Evolutionary conservation across 37 sponge, comb jelly and placozoan species (phyloP).

Genomic region (Ephydatia muelleri): DNA sequence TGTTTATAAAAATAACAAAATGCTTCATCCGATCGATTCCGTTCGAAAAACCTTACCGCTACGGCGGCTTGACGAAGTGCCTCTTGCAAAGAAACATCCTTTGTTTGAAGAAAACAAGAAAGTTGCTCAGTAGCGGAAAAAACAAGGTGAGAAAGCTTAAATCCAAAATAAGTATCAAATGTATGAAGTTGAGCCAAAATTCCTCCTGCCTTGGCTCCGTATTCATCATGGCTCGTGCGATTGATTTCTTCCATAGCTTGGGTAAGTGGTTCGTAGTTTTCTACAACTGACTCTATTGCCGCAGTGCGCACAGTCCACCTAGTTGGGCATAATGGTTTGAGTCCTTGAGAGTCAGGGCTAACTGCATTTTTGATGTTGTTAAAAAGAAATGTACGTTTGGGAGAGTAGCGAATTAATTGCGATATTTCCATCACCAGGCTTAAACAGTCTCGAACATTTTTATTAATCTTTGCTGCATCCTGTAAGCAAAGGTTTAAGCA

Average conservation of each 20-base stretch:
- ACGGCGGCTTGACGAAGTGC: slow-evolving; percentile 19
- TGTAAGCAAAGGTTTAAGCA: slow-evolving; percentile 61
- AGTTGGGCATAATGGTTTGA: slow-evolving; percentile 55
- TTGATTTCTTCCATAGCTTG: slow-evolving; percentile 45
- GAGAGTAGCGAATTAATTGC: slow-evolving; percentile 41
- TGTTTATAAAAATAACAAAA: slow-evolving; percentile 23
- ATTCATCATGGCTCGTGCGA: slow-evolving; percentile 62
- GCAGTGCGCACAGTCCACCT: slow-evolving; percentile 70
- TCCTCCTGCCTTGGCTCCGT: slow-evolving; percentile 47
- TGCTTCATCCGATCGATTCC: background rate
- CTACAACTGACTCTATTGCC: slow-evolving; percentile 61
- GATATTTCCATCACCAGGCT: slow-evolving; percentile 43
- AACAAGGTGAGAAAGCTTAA: slow-evolving; percentile 27
- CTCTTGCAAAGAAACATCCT: slow-evolving; percentile 46
- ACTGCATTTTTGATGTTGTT: background rate
- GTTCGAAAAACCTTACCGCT: background rate
- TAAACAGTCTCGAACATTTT: slow-evolving; percentile 30
- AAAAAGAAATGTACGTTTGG: slow-evolving; percentile 48
- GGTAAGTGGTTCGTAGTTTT: slow-evolving; percentile 47
- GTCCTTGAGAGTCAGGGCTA: slow-evolving; percentile 14
- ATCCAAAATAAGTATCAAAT: slow-evolving; percentile 45
- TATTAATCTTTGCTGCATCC: slow-evolving; percentile 46
- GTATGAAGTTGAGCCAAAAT: slow-evolving; percentile 17
- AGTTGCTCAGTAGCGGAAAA: slow-evolving; percentile 36
- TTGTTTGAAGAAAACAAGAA: slow-evolving; percentile 37